These are phyloP conservation scores for Mionectes macconnelli DNA, from an alignment of 2,113 vertebrate species.

Conservation along the genomic window DNA sequence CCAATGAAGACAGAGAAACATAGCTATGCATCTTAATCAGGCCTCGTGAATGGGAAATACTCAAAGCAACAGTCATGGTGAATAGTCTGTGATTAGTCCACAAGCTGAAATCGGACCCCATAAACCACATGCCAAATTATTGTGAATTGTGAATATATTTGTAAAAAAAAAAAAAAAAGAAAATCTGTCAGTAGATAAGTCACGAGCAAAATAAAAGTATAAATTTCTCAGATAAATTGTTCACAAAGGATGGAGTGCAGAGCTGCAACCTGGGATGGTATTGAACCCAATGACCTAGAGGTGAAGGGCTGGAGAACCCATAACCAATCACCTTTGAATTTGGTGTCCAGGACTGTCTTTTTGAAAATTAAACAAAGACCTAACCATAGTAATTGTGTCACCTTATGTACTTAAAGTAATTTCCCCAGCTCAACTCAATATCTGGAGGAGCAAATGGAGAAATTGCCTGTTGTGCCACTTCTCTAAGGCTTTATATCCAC, in stretches of 20 bases:
- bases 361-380: constrained; percentile 64
- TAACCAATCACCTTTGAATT: constrained; percentile 50
- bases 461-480: constrained; percentile 58
- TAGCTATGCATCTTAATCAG: constrained; percentile 55
- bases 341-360: constrained; percentile 22
- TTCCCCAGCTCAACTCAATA: constrained; percentile 51
- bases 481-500: constrained; percentile 35
- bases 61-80: constrained; percentile 28
- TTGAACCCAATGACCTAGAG: constrained; percentile 17
- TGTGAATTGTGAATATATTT: neutral
- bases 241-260: neutral
- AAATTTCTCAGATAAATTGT: neutral
- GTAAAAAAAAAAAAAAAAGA: neutral
- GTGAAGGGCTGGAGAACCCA: constrained; percentile 27
- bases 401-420: constrained; percentile 58
- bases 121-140: neutral
- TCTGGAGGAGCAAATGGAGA: constrained; percentile 49
- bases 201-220: neutral
- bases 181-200: neutral
- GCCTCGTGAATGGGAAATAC: constrained; percentile 14
- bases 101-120: neutral
- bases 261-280: neutral
- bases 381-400: constrained; percentile 57
- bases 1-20: constrained; percentile 31
- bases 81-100: constrained; percentile 1